Base-by-base conservation (phyloP, 2,797 vertebrate species). In the Pangasius djambal region DNA sequence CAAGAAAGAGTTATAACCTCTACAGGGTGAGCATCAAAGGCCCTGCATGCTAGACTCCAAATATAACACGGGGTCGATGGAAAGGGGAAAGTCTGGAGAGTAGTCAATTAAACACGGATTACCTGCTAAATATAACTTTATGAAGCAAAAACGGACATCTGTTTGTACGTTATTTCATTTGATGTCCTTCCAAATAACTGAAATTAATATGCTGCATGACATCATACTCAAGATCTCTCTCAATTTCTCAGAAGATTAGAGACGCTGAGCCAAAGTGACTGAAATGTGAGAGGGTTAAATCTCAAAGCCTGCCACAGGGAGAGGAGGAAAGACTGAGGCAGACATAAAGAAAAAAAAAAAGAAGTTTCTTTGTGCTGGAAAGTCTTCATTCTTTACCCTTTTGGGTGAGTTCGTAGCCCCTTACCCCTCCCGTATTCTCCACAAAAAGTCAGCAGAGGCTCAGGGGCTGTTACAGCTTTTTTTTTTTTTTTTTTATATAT, bases 31-130 rank as follows among this genome's bases (percentile, higher is more conserved):
- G 52, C 63, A 84, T 75, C 55, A 75, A 61, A 77, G 25, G 52
- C 72, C 55, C 52, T 50, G 74, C 78, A 88, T 31, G 52, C 86
- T 75, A 85, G 70, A 84, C 86, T 88, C 88, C 89, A 85, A 81
- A 87, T 88, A 89, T 31, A 89, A 83, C 88, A 86, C 48, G 18
- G 18, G 44, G 61, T 61, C 61, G 65, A 40, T 69, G 83, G 84
- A 90, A 88, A 90, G 28, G 89, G 86, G 86, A 87, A 91, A 86
- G 88, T 90, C 86, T 79, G 48, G 81, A 52, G 44, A 74, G 83
- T 18, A 50, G 25, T 67, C 67, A 61, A 84, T 57, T 63, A 75
- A 85, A 83, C 59, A 83, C 31, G 78, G 77, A 44, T 67, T 31
- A 67, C 72, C 57, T 63, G 34, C 74, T 85, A n/a, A 85, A 85